Base-by-base conservation (phyloP, 2,797 vertebrate species). In the Valencia hispanica region DNA sequence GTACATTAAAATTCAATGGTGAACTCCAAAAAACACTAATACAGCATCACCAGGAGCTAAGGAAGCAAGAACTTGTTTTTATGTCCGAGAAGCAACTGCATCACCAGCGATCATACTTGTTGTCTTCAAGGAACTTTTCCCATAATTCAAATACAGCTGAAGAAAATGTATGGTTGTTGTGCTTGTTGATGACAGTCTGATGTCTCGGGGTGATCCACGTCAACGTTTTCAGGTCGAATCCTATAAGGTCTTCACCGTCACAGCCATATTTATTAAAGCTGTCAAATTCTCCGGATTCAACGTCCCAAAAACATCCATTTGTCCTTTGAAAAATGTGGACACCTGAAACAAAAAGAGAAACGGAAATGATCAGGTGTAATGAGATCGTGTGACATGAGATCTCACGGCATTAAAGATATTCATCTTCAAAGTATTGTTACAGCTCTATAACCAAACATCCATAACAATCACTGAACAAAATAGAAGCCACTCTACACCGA, bases 161-260 rank as follows among this genome's bases (percentile, higher is more conserved):
- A 61, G 63, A 66, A 66, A 66, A 12, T 15, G 36, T 66, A 1
- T 12, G 36, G n/a, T n/a, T n/a, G 22, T 25, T 66, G 63, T 66
- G 36, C 14, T 66, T 66, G 36, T 14, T 66, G 22, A 66, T 66
- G 63, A 66, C 63, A 41, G 63, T 41, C 36, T 66, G 63, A 66
- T n/a, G 68, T 70, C 27, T 34, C 12, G 68, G 47, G 11, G 47
- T 48, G 4, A 48, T 70, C 68, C 68, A 70, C 25, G 68, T 22
- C 47, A 50, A 11, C 7, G 68, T 50, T 32, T 70, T 32, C 30
- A 70, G 47, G 68, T 70, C 68, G 0, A 70, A 50, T 25, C n/a
- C 22, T 32, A 50, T 70, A 18, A 70, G 47, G 47, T 70, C 47
- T 36, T 70, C 68, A 6, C 47, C 68, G 1, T 70, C 30, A 70